Conservation (phyloP, 1,140 invertebrate genomes). For the Zeugodacus cucurbitae region DNA sequence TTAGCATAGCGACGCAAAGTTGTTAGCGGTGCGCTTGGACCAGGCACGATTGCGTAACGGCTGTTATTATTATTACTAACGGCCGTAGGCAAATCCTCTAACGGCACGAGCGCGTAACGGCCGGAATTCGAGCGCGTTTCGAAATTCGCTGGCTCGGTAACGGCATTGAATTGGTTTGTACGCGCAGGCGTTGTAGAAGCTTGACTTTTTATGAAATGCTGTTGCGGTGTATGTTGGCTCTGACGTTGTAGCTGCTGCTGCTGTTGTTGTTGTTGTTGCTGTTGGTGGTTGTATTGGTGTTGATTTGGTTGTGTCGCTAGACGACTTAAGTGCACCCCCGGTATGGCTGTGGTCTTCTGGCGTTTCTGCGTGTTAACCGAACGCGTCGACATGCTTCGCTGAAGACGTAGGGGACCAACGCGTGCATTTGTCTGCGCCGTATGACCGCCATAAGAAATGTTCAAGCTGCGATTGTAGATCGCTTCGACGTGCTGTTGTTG, state of each 20-base stretch:
- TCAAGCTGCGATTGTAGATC: slow-evolving; percentile 60
- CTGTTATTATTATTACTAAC: slow-evolving; percentile 32
- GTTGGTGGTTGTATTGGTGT: background rate
- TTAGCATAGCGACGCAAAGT: slow-evolving; percentile 52
- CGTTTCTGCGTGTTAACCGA: slow-evolving; percentile 47
- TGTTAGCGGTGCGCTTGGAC: slow-evolving; percentile 37
- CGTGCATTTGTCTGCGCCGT: slow-evolving; percentile 56
- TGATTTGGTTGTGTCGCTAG: background rate
- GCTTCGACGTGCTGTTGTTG: slow-evolving; percentile 49
- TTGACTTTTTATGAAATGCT: slow-evolving; percentile 45
- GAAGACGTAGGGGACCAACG: slow-evolving; percentile 63
- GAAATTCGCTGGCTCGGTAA: slow-evolving; percentile 10
- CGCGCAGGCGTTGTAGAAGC: slow-evolving; percentile 48
- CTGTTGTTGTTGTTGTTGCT: background rate
- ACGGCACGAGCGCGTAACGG: slow-evolving; percentile 67
- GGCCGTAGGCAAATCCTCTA: slow-evolving; percentile 59
- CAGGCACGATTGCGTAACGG: slow-evolving; percentile 51
- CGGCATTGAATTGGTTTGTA: slow-evolving; percentile 43
- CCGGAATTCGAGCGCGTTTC: slow-evolving; percentile 49
- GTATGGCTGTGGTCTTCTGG: background rate
- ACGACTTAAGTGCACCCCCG: background rate
- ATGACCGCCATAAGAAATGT: slow-evolving; percentile 65
- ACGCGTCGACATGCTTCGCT: slow-evolving; percentile 63
- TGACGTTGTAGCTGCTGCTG: slow-evolving; percentile 13
- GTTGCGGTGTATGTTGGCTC: slow-evolving; percentile 45